Percentiles rank a stretch among this genome's conserved stretches.
Evolutionary conservation across 2,797 vertebrate genomes (phyloP).

Genomic region (Falco columbarius): DNA sequence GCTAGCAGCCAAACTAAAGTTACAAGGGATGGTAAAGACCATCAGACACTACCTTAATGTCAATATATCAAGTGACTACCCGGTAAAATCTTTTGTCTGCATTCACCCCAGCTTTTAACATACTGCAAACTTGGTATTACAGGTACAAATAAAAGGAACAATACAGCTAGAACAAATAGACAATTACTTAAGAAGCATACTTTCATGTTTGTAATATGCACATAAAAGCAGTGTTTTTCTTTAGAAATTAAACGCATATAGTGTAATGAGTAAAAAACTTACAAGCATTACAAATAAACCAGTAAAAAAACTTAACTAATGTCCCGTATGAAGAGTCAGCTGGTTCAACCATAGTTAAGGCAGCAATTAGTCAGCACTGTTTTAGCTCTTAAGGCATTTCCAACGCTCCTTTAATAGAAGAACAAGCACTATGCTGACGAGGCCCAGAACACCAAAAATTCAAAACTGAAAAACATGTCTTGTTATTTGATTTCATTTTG

Average conservation of each 20-base stretch:
- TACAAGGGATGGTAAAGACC: neutral
- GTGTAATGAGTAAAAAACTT: neutral
- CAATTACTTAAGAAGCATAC: neutral
- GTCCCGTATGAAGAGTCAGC: neutral
- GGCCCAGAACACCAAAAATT: neutral
- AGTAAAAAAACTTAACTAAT: neutral
- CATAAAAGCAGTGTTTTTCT: neutral
- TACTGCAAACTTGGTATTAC: neutral
- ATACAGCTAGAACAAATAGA: neutral
- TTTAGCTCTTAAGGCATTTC: neutral
- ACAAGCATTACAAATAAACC: neutral
- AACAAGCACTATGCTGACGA: accelerated
- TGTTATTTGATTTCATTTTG: neutral
- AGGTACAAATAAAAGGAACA: neutral
- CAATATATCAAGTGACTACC: neutral
- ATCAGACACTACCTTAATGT: neutral
- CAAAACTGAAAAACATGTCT: neutral
- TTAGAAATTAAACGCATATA: neutral
- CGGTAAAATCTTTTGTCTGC: neutral
- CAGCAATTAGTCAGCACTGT: neutral
- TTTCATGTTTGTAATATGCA: neutral
- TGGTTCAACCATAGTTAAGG: neutral
- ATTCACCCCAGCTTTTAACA: neutral
- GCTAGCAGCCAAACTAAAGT: neutral
- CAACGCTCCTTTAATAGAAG: neutral